Base-by-base conservation (phyloP, 2,797 vertebrate species). In the Scarus forsteni region DNA sequence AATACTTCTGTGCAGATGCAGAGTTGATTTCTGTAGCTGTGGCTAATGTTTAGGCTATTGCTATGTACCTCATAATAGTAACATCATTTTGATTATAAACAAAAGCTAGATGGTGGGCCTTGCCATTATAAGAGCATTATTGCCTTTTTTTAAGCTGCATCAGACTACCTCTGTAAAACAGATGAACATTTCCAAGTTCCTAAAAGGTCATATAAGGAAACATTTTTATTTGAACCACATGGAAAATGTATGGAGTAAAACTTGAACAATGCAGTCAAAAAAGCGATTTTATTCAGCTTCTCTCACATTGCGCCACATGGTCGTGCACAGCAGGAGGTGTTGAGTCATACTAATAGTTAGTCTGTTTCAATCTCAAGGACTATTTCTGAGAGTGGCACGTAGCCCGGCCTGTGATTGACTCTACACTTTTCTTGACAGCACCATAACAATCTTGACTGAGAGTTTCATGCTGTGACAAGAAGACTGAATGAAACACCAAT, bases 261-360 rank as follows among this genome's bases (percentile, higher is more conserved):
- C 27, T 18, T 54, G 14, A 57, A 40, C 18, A 19, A n/a, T 39
- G 15, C 36, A 35, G 54, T 10, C 34, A 60, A 42, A 65, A 27
- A 2, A 52, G 13, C 7, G 13, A 8, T 59, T 16, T 57, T 11
- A 46, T 38, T 27, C 19, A 50, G 15, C 36, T 3, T 15, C 27
- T 11, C 14, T 57, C 18, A 10, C 54, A n/a, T 62, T 40, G 16
- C 6, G 60, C 61, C 43, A 52, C 59, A 45, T 13, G 55, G 60
- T 43, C 27, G 56, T 27, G 35, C 59, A 65, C 50, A 74, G 60
- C 44, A 73, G 44, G 62, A 61, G 70, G 64, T 49, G 48, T 15
- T n/a, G 60, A 79, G 48, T 77, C 63, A 51, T 10, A 68, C 36
- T 15, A 19, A 15, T n/a, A 51, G 15, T 44, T 15, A 50, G 40